Evolutionary conservation across 2,888 invertebrate genomes (phyloP).

Genomic region (Melanostoma mellinum): DNA sequence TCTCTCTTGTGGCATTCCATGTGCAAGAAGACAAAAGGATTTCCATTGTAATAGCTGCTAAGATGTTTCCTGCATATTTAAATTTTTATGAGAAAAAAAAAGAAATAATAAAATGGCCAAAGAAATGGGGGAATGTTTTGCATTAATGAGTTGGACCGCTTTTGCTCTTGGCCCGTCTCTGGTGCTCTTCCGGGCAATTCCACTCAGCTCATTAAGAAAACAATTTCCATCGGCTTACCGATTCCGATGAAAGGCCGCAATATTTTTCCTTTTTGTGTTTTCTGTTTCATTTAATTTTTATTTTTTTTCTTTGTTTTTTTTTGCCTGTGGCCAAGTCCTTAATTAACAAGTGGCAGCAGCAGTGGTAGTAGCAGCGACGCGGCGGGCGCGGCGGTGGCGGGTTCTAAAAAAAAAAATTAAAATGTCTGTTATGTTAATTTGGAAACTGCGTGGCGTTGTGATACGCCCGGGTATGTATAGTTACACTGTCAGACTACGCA

Average conservation of each 20-base stretch:
- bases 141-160: constrained; percentile 67
- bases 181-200: constrained; percentile 60
- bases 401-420: constrained; percentile 11
- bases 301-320: constrained; percentile 18
- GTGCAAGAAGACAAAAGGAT: constrained; percentile 50
- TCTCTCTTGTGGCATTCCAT: constrained; percentile 8
- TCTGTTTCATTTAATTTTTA: constrained; percentile 1
- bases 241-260: constrained; percentile 63
- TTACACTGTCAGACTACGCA: constrained; percentile 37
- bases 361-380: background rate
- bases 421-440: constrained; percentile 59
- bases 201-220: constrained; percentile 73
- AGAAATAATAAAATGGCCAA: constrained; percentile 5
- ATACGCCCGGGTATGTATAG: background rate
- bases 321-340: constrained; percentile 63
- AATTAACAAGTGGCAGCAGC: constrained; percentile 65
- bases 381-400: background rate
- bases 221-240: constrained; percentile 73
- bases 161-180: constrained; percentile 2
- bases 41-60: constrained; percentile 54
- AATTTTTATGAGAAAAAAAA: constrained; percentile 49
- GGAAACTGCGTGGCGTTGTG: constrained; percentile 25
- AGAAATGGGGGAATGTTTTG: constrained; percentile 53
- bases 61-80: constrained; percentile 69
- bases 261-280: constrained; percentile 34